Conservation (phyloP, 1,140 invertebrate species). For the Lucilia cuprina region DNA sequence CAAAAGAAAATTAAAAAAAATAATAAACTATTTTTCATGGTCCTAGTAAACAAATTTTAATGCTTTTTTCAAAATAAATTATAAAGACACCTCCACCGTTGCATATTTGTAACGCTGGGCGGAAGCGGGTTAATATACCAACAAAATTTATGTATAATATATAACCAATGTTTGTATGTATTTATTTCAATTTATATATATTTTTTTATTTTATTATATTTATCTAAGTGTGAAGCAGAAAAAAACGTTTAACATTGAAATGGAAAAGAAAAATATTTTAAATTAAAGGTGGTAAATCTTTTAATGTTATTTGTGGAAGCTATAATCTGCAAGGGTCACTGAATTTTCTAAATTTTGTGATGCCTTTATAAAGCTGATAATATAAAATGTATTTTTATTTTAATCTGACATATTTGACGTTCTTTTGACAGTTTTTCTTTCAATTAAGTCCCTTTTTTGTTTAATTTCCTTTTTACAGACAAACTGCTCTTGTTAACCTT, state of each 20-base stretch:
- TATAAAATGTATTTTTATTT: no score
- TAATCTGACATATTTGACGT: no score
- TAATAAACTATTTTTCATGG: neutral
- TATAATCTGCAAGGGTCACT: no score
- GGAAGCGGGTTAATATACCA: conserved; percentile 50
- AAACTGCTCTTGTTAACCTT: no score
- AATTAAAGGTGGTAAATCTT: no score
- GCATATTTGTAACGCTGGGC: conserved; percentile 51
- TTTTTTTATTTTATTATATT: neutral
- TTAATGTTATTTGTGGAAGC: no score
- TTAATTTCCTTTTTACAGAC: no score
- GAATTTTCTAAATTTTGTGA: no score
- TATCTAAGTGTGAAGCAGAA: neutral
- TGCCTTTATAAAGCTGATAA: no score
- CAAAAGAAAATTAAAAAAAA: neutral
- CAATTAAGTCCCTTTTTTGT: no score
- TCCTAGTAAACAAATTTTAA: neutral
- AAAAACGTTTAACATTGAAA: neutral
- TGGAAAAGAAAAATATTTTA: neutral
- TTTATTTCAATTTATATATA: neutral
- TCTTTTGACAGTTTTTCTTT: no score
- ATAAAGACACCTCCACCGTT: conserved; percentile 39
- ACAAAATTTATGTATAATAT: neutral
- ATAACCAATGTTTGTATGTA: neutral
- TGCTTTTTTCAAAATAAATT: neutral